Percentiles rank a stretch among this genome's conserved stretches.
Conservation (phyloP, 2,113 vertebrate genomes). For the Myanophis thanlyinensis region DNA sequence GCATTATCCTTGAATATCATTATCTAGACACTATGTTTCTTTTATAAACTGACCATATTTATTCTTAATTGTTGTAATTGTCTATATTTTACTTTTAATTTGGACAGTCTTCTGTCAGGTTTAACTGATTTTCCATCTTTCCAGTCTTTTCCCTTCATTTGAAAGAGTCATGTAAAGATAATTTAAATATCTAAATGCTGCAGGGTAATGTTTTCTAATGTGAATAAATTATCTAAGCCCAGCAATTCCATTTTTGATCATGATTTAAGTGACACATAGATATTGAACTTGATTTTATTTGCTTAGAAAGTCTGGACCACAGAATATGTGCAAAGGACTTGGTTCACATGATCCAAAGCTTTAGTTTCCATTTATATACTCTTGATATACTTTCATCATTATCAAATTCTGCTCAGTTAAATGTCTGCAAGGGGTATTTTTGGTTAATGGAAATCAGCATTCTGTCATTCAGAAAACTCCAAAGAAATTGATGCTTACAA, state of each 20-base stretch:
- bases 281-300: not conserved
- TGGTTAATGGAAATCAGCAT: not conserved
- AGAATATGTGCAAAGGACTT: not conserved
- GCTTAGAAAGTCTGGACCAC: not conserved
- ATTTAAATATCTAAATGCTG: not conserved
- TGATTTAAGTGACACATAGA: not conserved
- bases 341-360: not conserved
- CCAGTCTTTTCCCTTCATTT: not conserved
- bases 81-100: not conserved
- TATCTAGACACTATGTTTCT: not conserved
- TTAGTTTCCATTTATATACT: not conserved
- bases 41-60: not conserved
- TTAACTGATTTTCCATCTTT: not conserved
- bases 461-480: not conserved
- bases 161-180: not conserved
- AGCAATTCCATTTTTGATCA: not conserved
- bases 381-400: not conserved
- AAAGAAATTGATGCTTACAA: slow-evolving; percentile 14
- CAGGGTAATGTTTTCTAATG: not conserved
- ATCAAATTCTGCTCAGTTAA: not conserved
- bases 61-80: not conserved
- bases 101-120: not conserved
- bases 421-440: slow-evolving; percentile 9
- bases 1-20: not conserved
- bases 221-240: not conserved